A percentile compares a stretch with the other conserved stretches of the same genome.
These are phyloP conservation scores for Apodemia mormo DNA, from an alignment of 2,888 invertebrate species.

Conservation along the genomic window DNA sequence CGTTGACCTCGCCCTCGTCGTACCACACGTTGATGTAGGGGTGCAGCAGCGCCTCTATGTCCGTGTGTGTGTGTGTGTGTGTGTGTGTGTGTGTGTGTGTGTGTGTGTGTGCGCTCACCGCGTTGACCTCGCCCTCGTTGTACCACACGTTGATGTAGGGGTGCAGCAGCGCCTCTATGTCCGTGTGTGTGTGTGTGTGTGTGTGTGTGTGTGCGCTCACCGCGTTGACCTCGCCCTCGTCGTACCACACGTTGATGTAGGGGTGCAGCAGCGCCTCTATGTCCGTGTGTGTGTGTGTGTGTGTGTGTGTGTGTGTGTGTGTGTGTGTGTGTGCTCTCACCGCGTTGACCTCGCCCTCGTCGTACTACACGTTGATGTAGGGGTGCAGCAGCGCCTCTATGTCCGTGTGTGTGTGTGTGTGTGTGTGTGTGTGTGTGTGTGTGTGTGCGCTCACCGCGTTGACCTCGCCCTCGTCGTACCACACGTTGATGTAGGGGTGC, in stretches of 20 bases:
- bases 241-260: slow-evolving; percentile 99
- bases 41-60: slow-evolving; percentile 96
- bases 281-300: neutral
- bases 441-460: slow-evolving; percentile 92
- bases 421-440: neutral
- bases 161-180: too few species aligned
- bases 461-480: slow-evolving; percentile 99
- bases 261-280: slow-evolving; percentile 98
- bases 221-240: slow-evolving; percentile 99
- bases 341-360: too few species aligned
- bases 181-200: neutral
- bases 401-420: neutral
- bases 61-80: neutral
- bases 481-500: slow-evolving; percentile 99
- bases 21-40: slow-evolving; percentile 99
- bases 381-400: too few species aligned
- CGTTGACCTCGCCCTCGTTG: too few species aligned
- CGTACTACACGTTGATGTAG: too few species aligned
- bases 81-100: neutral
- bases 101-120: neutral
- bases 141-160: too few species aligned
- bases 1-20: slow-evolving; percentile 99
- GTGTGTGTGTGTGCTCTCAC: too few species aligned
- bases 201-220: slow-evolving; percentile 81
- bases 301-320: too few species aligned